Conservation (phyloP, 2,797 vertebrate species). For the Sebastes hopkinsi region DNA sequence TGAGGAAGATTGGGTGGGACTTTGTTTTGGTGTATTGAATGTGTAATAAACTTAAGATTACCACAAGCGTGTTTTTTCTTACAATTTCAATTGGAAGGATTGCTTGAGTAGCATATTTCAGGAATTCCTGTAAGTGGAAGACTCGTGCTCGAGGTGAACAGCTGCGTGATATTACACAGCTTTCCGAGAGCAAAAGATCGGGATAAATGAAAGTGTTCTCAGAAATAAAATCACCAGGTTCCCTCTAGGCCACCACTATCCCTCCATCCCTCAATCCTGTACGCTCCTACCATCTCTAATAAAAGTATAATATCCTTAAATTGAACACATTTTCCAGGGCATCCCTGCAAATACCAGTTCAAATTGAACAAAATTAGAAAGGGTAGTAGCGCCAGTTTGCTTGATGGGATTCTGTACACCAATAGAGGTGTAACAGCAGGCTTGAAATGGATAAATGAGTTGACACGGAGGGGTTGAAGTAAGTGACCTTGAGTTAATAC, state of each 20-base stretch:
- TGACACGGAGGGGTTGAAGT: constrained; percentile 57
- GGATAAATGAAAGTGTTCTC: constrained; percentile 46
- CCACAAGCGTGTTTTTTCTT: neutral
- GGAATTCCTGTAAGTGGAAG: neutral
- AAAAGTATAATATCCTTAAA: constrained; percentile 71
- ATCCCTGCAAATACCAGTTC: constrained; percentile 68
- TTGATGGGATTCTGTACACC: constrained; percentile 71
- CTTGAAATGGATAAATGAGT: constrained; percentile 75
- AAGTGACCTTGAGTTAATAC: constrained; percentile 76
- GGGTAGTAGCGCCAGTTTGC: constrained; percentile 40
- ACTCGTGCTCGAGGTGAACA: neutral
- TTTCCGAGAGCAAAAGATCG: constrained; percentile 25
- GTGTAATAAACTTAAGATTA: neutral
- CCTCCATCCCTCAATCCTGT: constrained; percentile 50
- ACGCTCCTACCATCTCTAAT: constrained; percentile 52
- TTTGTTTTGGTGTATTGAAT: neutral
- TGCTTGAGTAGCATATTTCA: neutral
- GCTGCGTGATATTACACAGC: constrained; percentile 7
- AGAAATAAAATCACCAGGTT: constrained; percentile 51
- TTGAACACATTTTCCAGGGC: constrained; percentile 68
- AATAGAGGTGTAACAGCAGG: constrained; percentile 59
- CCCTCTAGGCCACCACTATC: constrained; percentile 33
- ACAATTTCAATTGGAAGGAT: neutral
- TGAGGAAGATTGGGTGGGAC: neutral
- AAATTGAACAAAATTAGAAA: constrained; percentile 79